Conservation (phyloP, 2,113 vertebrate species). For the Malurus elegans region DNA sequence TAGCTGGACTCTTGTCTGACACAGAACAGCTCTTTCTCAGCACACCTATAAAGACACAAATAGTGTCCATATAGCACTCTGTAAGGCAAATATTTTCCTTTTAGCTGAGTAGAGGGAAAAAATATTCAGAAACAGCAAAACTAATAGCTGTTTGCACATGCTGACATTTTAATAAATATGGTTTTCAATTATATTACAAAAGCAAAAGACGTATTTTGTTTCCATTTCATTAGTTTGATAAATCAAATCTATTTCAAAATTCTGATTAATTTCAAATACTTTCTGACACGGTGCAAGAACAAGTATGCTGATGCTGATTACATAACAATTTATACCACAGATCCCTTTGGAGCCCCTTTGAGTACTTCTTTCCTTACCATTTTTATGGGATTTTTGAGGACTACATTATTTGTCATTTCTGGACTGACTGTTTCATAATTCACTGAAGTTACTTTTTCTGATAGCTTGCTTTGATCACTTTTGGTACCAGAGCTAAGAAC, state of each 20-base stretch:
- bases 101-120: neutral
- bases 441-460: neutral
- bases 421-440: neutral
- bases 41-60: neutral
- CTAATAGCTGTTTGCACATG: neutral
- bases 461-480: slow-evolving; percentile 8
- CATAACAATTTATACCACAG: neutral
- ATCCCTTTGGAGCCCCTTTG: neutral
- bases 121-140: neutral
- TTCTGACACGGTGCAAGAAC: neutral
- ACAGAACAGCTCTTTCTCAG: neutral
- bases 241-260: neutral
- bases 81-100: neutral
- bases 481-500: neutral
- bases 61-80: neutral
- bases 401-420: neutral
- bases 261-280: neutral
- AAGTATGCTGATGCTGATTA: neutral
- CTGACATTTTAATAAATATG: neutral
- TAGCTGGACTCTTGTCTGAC: neutral
- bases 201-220: neutral
- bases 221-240: neutral
- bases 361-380: neutral
- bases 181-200: neutral
- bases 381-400: neutral